Evolutionary conservation across 2,113 vertebrate species (phyloP).

Genomic region (Morone saxatilis): DNA sequence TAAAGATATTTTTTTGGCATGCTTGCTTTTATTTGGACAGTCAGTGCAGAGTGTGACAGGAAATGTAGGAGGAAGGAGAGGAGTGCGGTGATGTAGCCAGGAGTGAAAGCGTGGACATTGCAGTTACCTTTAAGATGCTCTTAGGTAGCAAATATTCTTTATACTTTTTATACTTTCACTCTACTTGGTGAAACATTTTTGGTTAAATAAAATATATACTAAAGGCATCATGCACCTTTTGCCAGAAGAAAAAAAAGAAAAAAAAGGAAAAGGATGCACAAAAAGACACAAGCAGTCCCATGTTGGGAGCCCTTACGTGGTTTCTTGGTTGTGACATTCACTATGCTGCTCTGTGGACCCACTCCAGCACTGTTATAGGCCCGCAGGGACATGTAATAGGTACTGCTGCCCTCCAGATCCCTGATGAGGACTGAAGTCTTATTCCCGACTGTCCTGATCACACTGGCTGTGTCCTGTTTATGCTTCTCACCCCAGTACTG

Average conservation of each 20-base stretch:
- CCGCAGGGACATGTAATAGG: constrained; percentile 90
- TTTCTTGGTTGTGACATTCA: constrained; percentile 95
- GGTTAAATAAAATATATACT: constrained; percentile 4
- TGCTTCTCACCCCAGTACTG: constrained; percentile 91
- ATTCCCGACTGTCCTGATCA: constrained; percentile 91
- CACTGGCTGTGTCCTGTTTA: constrained; percentile 89
- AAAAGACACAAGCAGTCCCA: constrained; percentile 22
- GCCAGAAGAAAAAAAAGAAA: neutral
- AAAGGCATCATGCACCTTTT: neutral
- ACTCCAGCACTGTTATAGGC: constrained; percentile 94
- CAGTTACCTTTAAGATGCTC: neutral
- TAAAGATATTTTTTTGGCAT: neutral
- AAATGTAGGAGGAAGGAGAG: neutral
- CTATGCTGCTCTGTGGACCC: constrained; percentile 89
- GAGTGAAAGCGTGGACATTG: too few relatives aligned
- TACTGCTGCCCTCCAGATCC: constrained; percentile 88
- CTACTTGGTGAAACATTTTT: neutral
- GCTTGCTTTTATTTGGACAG: neutral
- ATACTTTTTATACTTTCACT: neutral
- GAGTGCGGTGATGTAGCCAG: too few relatives aligned
- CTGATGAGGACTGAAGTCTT: constrained; percentile 88
- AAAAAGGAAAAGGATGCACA: constrained; percentile 13
- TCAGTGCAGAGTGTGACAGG: too few relatives aligned
- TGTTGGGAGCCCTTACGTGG: constrained; percentile 87
- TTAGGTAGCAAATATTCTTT: neutral